Base-by-base conservation (phyloP, 2,797 vertebrate genomes). In the Parambassis ranga region DNA sequence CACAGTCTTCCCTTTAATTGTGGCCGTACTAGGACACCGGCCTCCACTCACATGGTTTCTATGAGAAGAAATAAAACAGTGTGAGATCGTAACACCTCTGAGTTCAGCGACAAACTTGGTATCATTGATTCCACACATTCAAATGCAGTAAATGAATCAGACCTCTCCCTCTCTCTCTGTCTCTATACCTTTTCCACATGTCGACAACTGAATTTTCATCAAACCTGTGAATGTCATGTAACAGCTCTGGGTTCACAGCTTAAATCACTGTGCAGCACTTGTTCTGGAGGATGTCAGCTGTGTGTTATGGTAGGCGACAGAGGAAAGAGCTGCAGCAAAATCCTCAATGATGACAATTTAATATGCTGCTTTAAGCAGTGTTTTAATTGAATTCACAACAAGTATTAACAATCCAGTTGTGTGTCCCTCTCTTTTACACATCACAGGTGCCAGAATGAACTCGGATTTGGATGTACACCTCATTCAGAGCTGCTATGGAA, bases 41-140 rank as follows among this genome's bases (percentile, higher is more conserved):
- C 94, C 94, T 3, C 94, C 94, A 48, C 91, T 91, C 55, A 92
- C 64, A 33, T 89, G 78, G 64, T 93, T 92, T 82, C 95, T 96
- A 16, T 10, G 22, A 53, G 23, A 41, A 44, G 24, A 46, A 62
- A 33, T 23, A 15, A 35, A 63, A 43, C 0, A 20, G 14, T 3
- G 6, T 28, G n/a, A 47, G 4, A 43, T 3, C 18, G 4, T 9
- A 8, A 19, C 14, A 20, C 32, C 19, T 52, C 6, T 19, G 13
- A 9, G 10, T 32, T 16, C 6, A 27, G 4, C 23, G 32, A 22
- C 5, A 10, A 26, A 27, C n/a, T 18, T 10, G 23, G 1, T 5
- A 7, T 13, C 1, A 26, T 13, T 1, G 13, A 14, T 14, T 37
- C 28, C 13, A 19, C 32, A 16, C 14, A 3, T 24, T 51, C 26